Evolutionary conservation across 2,888 invertebrate genomes (phyloP).

Genomic region (Microctonus hyperodae): DNA sequence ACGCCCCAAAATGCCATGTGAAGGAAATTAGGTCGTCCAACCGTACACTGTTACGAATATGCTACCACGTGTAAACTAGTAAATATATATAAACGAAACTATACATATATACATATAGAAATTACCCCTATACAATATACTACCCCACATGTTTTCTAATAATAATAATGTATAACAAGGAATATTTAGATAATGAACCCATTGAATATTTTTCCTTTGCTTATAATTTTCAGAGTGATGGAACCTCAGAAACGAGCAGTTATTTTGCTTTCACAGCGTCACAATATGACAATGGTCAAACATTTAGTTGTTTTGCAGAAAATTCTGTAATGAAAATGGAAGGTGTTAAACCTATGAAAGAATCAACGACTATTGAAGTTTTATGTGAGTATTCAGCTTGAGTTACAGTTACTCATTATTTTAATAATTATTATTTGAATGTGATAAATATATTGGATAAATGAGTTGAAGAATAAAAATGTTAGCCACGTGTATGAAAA

Average conservation of each 20-base stretch:
- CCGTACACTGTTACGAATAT: background rate
- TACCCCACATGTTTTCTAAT: no score
- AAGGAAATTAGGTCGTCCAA: constrained; percentile 15
- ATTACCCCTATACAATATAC: no score
- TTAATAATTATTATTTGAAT: background rate
- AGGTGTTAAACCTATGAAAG: constrained; percentile 78
- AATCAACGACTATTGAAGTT: constrained; percentile 78
- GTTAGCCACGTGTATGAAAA: background rate
- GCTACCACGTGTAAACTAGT: background rate
- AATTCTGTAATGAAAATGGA: constrained; percentile 80
- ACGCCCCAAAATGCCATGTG: constrained; percentile 21
- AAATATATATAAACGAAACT: no score
- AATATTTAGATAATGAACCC: no score
- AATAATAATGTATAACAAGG: background rate
- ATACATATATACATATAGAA: no score
- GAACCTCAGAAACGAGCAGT: constrained; percentile 82
- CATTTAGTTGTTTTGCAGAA: constrained; percentile 81
- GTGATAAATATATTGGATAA: background rate
- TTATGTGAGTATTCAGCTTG: constrained; percentile 76
- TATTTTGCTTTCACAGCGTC: constrained; percentile 81
- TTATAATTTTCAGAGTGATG: constrained; percentile 70
- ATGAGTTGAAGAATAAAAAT: background rate
- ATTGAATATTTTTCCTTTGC: background rate
- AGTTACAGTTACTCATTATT: background rate
- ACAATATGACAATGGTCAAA: constrained; percentile 80